Conservation (phyloP, 1,140 invertebrate genomes). For the Cyphomyrmex costatus region DNA sequence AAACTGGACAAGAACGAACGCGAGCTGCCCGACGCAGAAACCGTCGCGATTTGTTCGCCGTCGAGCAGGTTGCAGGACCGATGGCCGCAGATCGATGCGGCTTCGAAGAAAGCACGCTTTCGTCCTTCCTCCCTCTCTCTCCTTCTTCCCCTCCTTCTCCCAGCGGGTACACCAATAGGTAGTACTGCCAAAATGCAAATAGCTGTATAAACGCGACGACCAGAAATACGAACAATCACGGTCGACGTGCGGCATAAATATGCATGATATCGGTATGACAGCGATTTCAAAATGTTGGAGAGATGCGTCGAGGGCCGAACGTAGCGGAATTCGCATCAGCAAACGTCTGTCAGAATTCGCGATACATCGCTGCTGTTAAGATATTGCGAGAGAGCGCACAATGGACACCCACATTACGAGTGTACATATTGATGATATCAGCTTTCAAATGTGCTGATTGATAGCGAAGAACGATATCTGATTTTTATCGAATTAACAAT, state of each 20-base stretch:
- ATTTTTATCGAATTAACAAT: not conserved
- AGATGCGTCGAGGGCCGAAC: slow-evolving; percentile 33
- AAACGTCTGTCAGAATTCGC: slow-evolving; percentile 49
- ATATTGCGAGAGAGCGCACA: slow-evolving; percentile 20
- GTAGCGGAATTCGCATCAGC: slow-evolving; percentile 46
- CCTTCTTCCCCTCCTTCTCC: not conserved
- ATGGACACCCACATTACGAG: slow-evolving; percentile 6
- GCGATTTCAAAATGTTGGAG: slow-evolving; percentile 62
- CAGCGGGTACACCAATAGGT: slow-evolving; percentile 5
- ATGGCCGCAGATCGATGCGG: slow-evolving; percentile 57
- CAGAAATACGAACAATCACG: slow-evolving; percentile 62
- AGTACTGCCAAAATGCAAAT: slow-evolving; percentile 57
- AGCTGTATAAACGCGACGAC: slow-evolving; percentile 62
- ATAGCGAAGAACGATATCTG: not conserved
- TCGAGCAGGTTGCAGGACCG: slow-evolving; percentile 51
- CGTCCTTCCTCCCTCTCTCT: not conserved
- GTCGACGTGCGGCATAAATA: slow-evolving; percentile 61
- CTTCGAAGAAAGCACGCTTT: slow-evolving; percentile 52
- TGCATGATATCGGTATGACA: slow-evolving; percentile 62
- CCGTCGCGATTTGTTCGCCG: slow-evolving; percentile 63
- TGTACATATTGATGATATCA: slow-evolving; percentile 3
- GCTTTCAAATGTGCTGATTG: not conserved
- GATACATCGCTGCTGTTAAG: slow-evolving; percentile 55
- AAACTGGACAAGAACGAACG: slow-evolving; percentile 68
- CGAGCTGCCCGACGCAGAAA: slow-evolving; percentile 57